These are phyloP conservation scores for Machaerirhynchus nigripectus DNA, from an alignment of 2,113 vertebrate genomes.

Conservation along the genomic window DNA sequence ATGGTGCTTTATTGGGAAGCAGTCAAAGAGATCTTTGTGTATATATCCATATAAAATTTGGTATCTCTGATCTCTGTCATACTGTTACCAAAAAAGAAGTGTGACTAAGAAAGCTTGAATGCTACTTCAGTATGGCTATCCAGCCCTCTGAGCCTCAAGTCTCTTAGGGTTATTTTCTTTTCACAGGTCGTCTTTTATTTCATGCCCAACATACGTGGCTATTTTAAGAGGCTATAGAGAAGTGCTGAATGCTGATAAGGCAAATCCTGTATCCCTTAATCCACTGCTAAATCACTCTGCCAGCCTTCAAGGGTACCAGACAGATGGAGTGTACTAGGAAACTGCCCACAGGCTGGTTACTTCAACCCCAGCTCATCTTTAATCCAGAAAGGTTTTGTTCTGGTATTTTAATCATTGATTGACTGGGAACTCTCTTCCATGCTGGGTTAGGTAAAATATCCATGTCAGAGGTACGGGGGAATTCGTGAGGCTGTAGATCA, in stretches of 20 bases:
- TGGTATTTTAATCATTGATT: constrained; percentile 80
- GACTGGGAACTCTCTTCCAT: constrained; percentile 77
- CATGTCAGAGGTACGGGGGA: constrained; percentile 82
- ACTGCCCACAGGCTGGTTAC: constrained; percentile 56
- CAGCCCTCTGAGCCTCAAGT: neutral
- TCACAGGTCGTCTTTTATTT: constrained; percentile 41
- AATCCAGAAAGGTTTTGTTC: constrained; percentile 70
- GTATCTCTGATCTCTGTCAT: constrained; percentile 18
- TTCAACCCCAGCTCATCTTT: constrained; percentile 65
- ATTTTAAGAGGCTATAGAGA: constrained; percentile 44
- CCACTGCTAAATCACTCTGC: constrained; percentile 50
- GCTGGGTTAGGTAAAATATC: constrained; percentile 82
- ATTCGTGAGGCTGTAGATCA: constrained; percentile 83
- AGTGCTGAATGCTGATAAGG: constrained; percentile 63
- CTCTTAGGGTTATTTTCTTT: constrained; percentile 31
- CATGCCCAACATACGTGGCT: constrained; percentile 32
- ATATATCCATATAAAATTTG: neutral
- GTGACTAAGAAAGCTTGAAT: constrained; percentile 45
- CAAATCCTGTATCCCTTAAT: constrained; percentile 60
- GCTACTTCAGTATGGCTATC: neutral
- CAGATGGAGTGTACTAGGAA: constrained; percentile 48
- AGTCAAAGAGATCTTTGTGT: constrained; percentile 16
- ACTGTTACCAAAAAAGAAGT: constrained; percentile 22
- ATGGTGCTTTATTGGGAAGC: neutral
- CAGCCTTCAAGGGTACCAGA: constrained; percentile 51